Conservation (phyloP, 2,113 vertebrate species). For the Sigmodon hispidus region DNA sequence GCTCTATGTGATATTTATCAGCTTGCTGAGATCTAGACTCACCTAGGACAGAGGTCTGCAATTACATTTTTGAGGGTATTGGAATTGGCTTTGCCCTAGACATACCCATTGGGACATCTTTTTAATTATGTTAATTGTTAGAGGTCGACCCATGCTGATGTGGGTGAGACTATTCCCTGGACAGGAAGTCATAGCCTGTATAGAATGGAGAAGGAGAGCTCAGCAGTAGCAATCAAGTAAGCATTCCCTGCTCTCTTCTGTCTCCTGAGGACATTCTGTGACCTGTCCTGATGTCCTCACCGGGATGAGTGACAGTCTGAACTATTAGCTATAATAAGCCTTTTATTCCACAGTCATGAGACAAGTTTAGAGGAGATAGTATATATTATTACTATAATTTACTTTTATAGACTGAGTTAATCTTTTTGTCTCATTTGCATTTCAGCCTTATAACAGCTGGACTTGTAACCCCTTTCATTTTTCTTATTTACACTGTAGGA, state of each 20-base stretch:
- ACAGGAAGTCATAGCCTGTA: background rate
- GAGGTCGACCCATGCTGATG: too few relatives aligned
- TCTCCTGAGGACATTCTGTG: background rate
- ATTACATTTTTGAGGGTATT: background rate
- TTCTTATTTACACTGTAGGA: background rate
- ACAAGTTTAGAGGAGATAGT: too few relatives aligned
- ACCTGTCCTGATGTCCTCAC: background rate
- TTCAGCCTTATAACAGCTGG: background rate
- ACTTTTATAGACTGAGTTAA: background rate
- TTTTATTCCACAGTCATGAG: too few relatives aligned
- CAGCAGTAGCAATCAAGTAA: background rate
- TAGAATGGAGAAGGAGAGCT: background rate
- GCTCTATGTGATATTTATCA: background rate
- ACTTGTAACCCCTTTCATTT: background rate
- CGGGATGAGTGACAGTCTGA: background rate
- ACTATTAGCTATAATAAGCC: too few relatives aligned
- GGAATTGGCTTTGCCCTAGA: too few relatives aligned
- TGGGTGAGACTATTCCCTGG: background rate
- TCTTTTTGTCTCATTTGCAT: background rate
- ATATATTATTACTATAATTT: constrained; percentile 50
- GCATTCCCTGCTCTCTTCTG: background rate
- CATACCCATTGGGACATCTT: background rate
- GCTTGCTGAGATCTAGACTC: too few relatives aligned
- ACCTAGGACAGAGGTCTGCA: background rate
- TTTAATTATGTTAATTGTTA: background rate